phyloP scores from a whole-genome alignment of 2,888 invertebrate species.

The Metalampra italica region DNA sequence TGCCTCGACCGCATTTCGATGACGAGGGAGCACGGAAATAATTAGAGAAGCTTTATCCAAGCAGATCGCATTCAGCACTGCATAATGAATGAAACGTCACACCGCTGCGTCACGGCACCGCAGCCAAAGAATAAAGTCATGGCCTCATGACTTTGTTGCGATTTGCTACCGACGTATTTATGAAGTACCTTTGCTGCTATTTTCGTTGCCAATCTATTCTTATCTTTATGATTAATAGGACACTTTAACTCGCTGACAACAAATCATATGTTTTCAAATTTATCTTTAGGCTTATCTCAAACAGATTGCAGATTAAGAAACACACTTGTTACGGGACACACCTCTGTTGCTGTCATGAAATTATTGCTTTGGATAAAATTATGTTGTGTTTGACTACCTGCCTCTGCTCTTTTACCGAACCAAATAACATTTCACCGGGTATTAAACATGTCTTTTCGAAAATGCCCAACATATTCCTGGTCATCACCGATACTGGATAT shows the following conservation, averaged over 20 bases:
- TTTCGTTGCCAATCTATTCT: not conserved
- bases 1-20: slow-evolving; percentile 51
- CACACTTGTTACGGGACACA: too few relatives aligned
- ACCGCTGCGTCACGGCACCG: slow-evolving; percentile 32
- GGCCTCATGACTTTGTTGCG: slow-evolving; percentile 30
- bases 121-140: slow-evolving; percentile 40
- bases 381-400: too few relatives aligned
- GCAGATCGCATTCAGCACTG: slow-evolving; percentile 63
- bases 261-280: not conserved
- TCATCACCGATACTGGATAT: too few relatives aligned
- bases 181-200: not conserved
- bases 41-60: slow-evolving; percentile 68
- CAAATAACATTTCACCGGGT: too few relatives aligned
- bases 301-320: too few relatives aligned
- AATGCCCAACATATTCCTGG: too few relatives aligned
- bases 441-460: too few relatives aligned
- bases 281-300: too few relatives aligned
- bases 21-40: slow-evolving; percentile 65
- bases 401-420: too few relatives aligned
- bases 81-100: slow-evolving; percentile 71
- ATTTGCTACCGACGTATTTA: slow-evolving; percentile 5
- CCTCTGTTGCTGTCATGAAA: too few relatives aligned
- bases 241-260: not conserved
- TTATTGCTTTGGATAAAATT: too few relatives aligned
- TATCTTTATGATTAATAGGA: not conserved